These are phyloP conservation scores for Gobio occitaniae DNA, from an alignment of 2,797 vertebrate genomes.

Conservation along the genomic window DNA sequence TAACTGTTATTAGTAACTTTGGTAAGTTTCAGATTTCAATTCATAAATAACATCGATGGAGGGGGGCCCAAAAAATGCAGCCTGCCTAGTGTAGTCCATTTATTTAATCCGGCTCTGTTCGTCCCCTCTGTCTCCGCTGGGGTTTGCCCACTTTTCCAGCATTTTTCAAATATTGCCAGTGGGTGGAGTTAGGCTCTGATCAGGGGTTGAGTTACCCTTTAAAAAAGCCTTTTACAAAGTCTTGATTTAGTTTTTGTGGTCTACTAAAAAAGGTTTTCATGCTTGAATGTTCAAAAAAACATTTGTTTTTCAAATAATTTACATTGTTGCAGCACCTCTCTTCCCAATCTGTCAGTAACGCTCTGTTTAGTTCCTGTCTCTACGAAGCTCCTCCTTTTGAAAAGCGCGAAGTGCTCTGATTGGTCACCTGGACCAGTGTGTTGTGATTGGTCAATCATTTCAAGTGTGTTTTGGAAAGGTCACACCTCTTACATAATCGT, in stretches of 20 bases:
- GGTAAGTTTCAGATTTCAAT: no score
- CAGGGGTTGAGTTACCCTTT: no score
- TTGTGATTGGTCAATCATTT: not conserved
- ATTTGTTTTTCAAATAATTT: no score
- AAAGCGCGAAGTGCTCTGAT: not conserved
- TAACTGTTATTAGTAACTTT: no score
- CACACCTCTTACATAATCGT: not conserved
- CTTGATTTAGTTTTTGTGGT: not conserved
- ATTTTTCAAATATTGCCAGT: no score
- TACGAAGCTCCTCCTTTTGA: not conserved
- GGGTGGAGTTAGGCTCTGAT: no score
- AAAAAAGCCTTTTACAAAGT: not conserved
- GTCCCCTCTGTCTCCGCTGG: no score
- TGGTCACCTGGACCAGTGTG: not conserved
- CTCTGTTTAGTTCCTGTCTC: not conserved
- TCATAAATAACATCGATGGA: no score
- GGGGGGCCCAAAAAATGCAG: no score
- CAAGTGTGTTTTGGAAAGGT: not conserved
- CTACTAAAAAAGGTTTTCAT: not conserved
- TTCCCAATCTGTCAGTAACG: not conserved
- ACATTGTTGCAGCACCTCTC: not conserved
- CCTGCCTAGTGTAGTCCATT: no score
- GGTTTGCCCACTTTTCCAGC: no score
- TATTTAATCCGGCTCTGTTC: no score
- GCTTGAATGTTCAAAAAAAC: not conserved